Percentiles rank a stretch among this genome's conserved stretches.
These are phyloP conservation scores for Thymelicus sylvestris DNA, from an alignment of 2,888 invertebrate genomes.

Conservation along the genomic window DNA sequence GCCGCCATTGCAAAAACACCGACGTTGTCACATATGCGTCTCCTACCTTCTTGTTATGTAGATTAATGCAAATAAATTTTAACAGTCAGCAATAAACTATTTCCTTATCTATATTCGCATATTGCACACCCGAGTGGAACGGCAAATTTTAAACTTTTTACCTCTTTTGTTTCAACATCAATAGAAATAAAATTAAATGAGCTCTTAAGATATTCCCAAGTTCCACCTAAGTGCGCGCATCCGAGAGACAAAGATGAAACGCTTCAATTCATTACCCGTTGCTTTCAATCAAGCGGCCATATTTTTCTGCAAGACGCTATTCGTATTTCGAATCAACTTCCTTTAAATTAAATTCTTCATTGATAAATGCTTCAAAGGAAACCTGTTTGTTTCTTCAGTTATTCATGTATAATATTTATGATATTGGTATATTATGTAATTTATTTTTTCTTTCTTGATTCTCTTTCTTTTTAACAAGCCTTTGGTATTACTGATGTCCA, in stretches of 20 bases:
- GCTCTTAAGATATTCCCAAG: background rate
- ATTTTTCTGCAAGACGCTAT: constrained; percentile 14
- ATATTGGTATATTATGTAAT: too few relatives aligned
- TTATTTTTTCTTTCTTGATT: too few relatives aligned
- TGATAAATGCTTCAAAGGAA: constrained; percentile 1
- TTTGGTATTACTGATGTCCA: too few relatives aligned
- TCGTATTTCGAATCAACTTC: constrained; percentile 14
- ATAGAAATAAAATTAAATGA: constrained; percentile 3
- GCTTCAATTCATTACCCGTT: constrained; percentile 22
- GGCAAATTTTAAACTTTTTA: background rate
- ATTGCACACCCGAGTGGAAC: background rate
- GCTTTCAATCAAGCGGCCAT: constrained; percentile 19
- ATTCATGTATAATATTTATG: background rate
- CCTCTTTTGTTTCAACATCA: background rate
- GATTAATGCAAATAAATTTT: too few relatives aligned
- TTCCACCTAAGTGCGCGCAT: constrained; percentile 8
- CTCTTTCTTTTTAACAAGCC: too few relatives aligned
- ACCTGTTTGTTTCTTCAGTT: background rate
- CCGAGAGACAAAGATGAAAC: constrained; percentile 9
- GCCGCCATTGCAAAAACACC: too few relatives aligned
- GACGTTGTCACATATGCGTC: too few relatives aligned
- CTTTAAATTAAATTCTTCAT: constrained; percentile 29
- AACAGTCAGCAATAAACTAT: too few relatives aligned
- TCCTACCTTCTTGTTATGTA: too few relatives aligned
- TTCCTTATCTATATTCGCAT: too few relatives aligned